phyloP scores from a whole-genome alignment of 2,113 vertebrate genomes.

The Xenus cinereus region DNA sequence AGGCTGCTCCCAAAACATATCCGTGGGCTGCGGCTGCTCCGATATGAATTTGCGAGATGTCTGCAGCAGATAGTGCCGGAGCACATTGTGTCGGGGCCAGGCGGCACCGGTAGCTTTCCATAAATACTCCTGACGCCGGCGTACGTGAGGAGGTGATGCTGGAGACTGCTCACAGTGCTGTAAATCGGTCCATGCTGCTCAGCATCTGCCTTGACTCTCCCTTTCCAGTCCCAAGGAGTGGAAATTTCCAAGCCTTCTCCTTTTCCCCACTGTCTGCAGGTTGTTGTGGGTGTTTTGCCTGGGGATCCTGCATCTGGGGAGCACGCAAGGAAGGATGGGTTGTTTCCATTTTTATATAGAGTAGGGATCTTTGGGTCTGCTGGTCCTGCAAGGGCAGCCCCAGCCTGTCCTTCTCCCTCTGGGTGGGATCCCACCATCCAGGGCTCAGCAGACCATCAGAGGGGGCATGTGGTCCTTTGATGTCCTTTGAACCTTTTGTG shows the following conservation, averaged over 20 bases:
- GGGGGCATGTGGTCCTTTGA: not conserved
- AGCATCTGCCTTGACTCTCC: not conserved
- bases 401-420: not conserved
- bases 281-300: not conserved
- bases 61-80: conserved; percentile 48
- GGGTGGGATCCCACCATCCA: not conserved
- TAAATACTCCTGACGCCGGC: not conserved
- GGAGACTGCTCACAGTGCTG: not conserved
- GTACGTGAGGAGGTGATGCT: not conserved
- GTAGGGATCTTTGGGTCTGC: not conserved
- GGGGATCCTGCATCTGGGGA: not conserved
- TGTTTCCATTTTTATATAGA: not conserved
- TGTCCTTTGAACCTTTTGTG: not conserved
- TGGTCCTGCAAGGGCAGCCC: not conserved
- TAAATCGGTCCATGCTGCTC: not conserved
- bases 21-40: not conserved
- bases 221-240: not conserved
- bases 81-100: not conserved
- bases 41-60: not conserved
- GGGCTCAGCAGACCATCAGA: too few relatives aligned
- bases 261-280: not conserved
- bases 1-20: not conserved
- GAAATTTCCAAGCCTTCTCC: not conserved
- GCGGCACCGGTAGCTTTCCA: fast-evolving
- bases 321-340: not conserved